Base-by-base conservation (phyloP, 2,888 invertebrate genomes). In the Herminia tarsipennalis region DNA sequence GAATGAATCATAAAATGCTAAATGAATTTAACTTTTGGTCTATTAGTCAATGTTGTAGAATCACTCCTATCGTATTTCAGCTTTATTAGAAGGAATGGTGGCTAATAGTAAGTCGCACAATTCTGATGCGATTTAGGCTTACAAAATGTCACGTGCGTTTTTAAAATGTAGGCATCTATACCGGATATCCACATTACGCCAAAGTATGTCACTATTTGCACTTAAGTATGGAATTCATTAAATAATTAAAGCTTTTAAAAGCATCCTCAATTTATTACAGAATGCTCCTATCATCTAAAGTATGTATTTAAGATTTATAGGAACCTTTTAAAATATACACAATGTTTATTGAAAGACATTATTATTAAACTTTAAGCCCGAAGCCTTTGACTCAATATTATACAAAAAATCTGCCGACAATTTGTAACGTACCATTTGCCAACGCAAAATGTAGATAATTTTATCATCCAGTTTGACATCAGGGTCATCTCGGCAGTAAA, bases 1-100 rank as follows among this genome's bases (percentile, higher is more conserved):
- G 56, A 55, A 67, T 76, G 73, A 75, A 70, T 78, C 76, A 76
- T 59, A 38, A 34, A 40, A 56, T 48, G 49, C 51, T 53, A 35
- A 40, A 49, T 51, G 45, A 53, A 52, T 40, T 51, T n/a, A n/a
- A 42, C 10, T 37, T 25, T 24, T 45, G 33, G 33, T 41, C 48
- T 53, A 48, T 49, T 55, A 52, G 45, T 44, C 32, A 43, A 44
- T 50, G 44, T 52, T 46, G 51, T 47, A 42, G 41, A 24, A 12
- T 38, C 32, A 38, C 29, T 13, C 24, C 24, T 46, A 47, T 62
- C 59, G n/a, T 21, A 53, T 59, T 62, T 59, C 54, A 70, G 54
- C 55, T 57, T 66, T 40, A 64, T 70, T 64, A 51, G 40, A 55
- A 52, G 44, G 51, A 13, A 51, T 58, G 48, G 42, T 59, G 58